Percentiles rank a stretch among this genome's conserved stretches.
Conservation (phyloP, 30 jellyfish, hydroid and myxozoan species). For the Cassiopea xamachana region DNA sequence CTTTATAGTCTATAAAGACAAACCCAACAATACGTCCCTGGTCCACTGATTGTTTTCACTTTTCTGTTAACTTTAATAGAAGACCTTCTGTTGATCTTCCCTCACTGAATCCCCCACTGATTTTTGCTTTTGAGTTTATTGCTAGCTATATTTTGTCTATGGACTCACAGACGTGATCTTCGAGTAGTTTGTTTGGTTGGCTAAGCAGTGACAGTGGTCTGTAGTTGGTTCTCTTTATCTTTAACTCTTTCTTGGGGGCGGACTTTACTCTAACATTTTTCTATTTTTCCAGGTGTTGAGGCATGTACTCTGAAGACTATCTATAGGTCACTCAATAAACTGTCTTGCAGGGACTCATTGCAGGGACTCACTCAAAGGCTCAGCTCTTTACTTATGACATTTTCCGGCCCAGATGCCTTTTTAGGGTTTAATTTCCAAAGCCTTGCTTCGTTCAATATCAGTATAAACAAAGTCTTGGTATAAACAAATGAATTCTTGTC, state of each 20-base stretch:
- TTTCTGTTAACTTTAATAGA: constrained; percentile 55
- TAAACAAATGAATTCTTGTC: too few species aligned
- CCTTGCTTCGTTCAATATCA: too few species aligned
- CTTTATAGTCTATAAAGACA: constrained; percentile 63
- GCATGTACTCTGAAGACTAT: too few species aligned
- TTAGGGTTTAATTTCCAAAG: too few species aligned
- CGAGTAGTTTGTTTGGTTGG: constrained; percentile 54
- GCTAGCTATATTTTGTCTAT: constrained; percentile 19
- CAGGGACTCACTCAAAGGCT: too few species aligned
- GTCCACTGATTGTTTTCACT: constrained; percentile 57
- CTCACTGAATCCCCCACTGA: constrained; percentile 67
- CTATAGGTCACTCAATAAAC: too few species aligned
- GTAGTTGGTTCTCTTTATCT: constrained; percentile 47
- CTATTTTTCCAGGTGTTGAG: too few species aligned
- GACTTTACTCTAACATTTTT: constrained; percentile 1
- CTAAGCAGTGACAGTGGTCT: constrained; percentile 62
- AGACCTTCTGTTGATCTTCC: constrained; percentile 63
- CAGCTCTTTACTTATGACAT: too few species aligned
- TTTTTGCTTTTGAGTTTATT: constrained; percentile 17
- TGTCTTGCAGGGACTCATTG: too few species aligned
- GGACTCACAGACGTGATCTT: constrained; percentile 6
- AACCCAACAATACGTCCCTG: constrained; percentile 59
- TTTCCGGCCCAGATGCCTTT: too few species aligned
- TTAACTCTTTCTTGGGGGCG: constrained; percentile 46
- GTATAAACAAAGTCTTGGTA: too few species aligned